Evolutionary conservation across 2,888 invertebrate species (phyloP).

Genomic region (Dioctria rufipes): DNA sequence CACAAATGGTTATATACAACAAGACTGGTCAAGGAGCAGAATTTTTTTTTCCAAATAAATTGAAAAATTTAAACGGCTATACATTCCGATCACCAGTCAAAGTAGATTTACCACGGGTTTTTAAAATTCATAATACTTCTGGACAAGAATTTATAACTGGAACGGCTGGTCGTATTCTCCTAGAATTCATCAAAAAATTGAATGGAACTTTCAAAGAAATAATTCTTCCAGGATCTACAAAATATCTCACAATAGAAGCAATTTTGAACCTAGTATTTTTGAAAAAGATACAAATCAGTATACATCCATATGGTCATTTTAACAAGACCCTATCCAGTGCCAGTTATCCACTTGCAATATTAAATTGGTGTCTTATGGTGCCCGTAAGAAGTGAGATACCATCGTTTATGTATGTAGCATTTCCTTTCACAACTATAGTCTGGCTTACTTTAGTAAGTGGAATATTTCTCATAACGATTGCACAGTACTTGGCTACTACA

Average conservation of each 20-base stretch:
- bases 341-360: constrained; percentile 5
- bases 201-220: constrained; percentile 41
- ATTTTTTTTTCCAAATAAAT: constrained; percentile 11
- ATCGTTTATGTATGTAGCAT: constrained; percentile 2
- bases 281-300: constrained; percentile 24
- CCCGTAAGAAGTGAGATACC: constrained; percentile 28
- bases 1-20: constrained; percentile 8
- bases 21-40: not conserved
- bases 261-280: not conserved
- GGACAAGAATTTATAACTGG: constrained; percentile 15
- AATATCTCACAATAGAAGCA: not conserved
- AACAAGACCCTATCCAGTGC: not conserved
- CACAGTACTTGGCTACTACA: not conserved
- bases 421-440: not conserved
- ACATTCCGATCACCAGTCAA: constrained; percentile 13
- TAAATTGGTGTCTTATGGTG: constrained; percentile 26
- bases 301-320: constrained; percentile 33
- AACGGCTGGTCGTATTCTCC: not conserved
- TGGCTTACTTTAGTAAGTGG: not conserved
- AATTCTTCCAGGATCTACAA: not conserved
- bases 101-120: constrained; percentile 39
- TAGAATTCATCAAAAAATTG: not conserved
- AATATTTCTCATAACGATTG: not conserved
- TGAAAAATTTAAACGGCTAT: constrained; percentile 45
- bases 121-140: not conserved